Percentiles rank a stretch among this genome's conserved stretches.
Conservation (phyloP, 2,797 vertebrate genomes). For the Rhinoraja longicauda region DNA sequence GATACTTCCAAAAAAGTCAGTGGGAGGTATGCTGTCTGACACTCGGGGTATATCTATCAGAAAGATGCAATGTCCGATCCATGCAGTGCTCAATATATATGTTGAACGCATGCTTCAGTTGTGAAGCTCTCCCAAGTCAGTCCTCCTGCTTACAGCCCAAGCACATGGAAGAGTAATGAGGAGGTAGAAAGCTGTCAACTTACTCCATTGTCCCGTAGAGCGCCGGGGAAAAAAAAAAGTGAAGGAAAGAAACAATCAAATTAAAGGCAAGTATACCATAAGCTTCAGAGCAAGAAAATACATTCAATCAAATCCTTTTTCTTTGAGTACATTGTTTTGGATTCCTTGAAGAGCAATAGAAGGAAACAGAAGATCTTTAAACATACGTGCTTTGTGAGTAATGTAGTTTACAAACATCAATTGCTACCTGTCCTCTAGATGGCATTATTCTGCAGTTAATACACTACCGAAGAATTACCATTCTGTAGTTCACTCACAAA, state of each 20-base stretch:
- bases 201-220: slow-evolving; percentile 58
- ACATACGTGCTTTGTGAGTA: not conserved
- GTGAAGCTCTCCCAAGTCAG: not conserved
- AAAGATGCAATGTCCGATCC: not conserved
- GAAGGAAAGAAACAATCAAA: not conserved
- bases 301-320: not conserved
- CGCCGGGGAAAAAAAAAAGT: slow-evolving; percentile 45
- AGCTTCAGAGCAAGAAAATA: not conserved
- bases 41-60: not conserved
- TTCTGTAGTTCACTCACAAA: not conserved
- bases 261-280: not conserved
- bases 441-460: not conserved
- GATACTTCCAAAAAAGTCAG: not conserved
- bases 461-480: not conserved
- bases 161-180: not conserved
- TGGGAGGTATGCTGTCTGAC: not conserved
- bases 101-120: not conserved
- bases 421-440: slow-evolving; percentile 27
- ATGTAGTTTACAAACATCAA: not conserved
- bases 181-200: not conserved
- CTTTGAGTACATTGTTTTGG: not conserved
- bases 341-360: not conserved
- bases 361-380: not conserved
- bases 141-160: not conserved
- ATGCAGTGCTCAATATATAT: not conserved